phyloP scores from a whole-genome alignment of 2,113 vertebrate species.

The Zeus faber region DNA sequence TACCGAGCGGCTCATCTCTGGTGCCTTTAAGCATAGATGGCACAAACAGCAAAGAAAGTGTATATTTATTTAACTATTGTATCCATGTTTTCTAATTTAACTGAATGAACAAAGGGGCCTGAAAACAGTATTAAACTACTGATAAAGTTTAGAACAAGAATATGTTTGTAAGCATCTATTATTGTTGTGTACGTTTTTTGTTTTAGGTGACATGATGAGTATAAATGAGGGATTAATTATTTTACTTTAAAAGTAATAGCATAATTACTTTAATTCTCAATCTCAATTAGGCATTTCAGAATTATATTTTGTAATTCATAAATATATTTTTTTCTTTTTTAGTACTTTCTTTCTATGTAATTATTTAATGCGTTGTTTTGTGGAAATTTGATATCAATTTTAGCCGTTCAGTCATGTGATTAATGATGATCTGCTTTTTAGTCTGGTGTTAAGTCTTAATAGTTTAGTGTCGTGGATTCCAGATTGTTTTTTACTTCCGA shows the following conservation, averaged over 20 bases:
- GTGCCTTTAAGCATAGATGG: constrained; percentile 47
- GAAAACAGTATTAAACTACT: constrained; percentile 50
- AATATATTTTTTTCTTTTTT: too few species aligned
- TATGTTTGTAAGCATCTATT: constrained; percentile 21
- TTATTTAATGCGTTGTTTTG: background rate
- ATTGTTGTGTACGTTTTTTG: background rate
- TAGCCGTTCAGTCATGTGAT: too few species aligned
- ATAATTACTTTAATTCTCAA: too few species aligned
- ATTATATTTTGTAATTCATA: too few species aligned
- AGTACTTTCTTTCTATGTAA: too few species aligned
- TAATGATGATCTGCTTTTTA: too few species aligned
- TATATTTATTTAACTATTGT: constrained; percentile 65
- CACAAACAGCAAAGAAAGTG: constrained; percentile 27
- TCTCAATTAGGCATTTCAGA: too few species aligned
- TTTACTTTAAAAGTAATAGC: background rate
- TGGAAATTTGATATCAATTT: background rate
- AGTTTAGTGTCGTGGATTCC: too few species aligned
- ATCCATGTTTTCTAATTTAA: constrained; percentile 43
- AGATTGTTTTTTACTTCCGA: too few species aligned
- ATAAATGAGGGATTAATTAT: background rate
- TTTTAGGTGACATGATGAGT: constrained; percentile 21
- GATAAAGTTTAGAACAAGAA: constrained; percentile 21
- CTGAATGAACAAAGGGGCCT: constrained; percentile 16
- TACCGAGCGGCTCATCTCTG: background rate
- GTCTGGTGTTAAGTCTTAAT: too few species aligned